A percentile compares a stretch with the other conserved stretches of the same genome.
Evolutionary conservation across 2,797 vertebrate genomes (phyloP).

Genomic region (Alouatta caraya): DNA sequence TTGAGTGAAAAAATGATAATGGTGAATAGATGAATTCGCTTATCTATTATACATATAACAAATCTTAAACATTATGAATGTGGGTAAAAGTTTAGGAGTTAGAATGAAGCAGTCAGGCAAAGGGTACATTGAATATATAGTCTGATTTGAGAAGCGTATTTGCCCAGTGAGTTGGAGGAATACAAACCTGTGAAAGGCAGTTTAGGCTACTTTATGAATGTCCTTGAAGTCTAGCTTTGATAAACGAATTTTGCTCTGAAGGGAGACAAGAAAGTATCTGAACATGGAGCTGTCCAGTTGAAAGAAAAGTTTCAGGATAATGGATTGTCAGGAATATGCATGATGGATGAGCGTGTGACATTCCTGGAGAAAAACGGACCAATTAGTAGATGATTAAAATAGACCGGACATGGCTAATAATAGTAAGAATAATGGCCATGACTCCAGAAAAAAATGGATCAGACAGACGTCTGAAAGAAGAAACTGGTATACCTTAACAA

Average conservation of each 20-base stretch:
- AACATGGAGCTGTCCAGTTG: not conserved
- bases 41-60: not conserved
- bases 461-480: not conserved
- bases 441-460: not conserved
- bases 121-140: not conserved
- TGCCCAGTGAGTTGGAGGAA: not conserved
- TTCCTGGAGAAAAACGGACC: conserved; percentile 44
- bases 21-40: not conserved
- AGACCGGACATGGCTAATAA: conserved; percentile 49
- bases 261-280: not conserved
- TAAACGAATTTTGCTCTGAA: not conserved
- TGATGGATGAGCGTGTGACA: conserved; percentile 1
- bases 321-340: conserved; percentile 13
- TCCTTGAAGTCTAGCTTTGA: not conserved
- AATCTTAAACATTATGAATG: not conserved
- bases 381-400: conserved; percentile 50
- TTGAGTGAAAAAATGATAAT: conserved; percentile 2
- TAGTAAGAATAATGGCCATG: not conserved
- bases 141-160: not conserved
- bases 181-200: not conserved
- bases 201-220: not conserved
- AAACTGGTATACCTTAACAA: not conserved
- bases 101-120: not conserved
- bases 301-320: not conserved
- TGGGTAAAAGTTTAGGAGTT: not conserved